Percentiles rank a stretch among this genome's conserved stretches.
Conservation (phyloP, 37 sponge, comb jelly and placozoan genomes). For the Cliona cf. orientalis region DNA sequence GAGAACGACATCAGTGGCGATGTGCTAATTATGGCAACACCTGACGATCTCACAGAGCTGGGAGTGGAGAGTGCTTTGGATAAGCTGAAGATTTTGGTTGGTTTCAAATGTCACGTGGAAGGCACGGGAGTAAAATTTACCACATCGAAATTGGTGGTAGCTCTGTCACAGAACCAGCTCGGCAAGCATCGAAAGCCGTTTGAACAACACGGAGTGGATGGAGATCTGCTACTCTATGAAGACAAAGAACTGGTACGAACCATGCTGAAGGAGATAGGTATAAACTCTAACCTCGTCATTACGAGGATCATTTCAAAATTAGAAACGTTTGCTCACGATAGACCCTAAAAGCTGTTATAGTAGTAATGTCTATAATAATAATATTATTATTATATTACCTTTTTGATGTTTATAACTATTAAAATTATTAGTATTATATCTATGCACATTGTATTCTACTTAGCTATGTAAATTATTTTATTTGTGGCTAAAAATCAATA, state of each 20-base stretch:
- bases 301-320: constrained; percentile 29
- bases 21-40: constrained; percentile 34
- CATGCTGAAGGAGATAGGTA: constrained; percentile 57
- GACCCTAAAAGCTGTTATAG: too few relatives aligned
- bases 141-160: background rate
- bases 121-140: background rate
- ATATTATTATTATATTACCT: too few relatives aligned
- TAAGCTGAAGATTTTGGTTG: constrained; percentile 33
- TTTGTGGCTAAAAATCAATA: too few relatives aligned
- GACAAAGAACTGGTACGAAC: constrained; percentile 30
- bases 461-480: too few relatives aligned
- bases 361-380: too few relatives aligned
- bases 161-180: constrained; percentile 30
- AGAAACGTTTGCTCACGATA: background rate
- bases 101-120: constrained; percentile 1
- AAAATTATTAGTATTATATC: too few relatives aligned
- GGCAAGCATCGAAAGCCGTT: constrained; percentile 12
- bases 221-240: constrained; percentile 35
- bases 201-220: constrained; percentile 23
- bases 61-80: constrained; percentile 52
- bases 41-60: constrained; percentile 35
- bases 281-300: constrained; percentile 8
- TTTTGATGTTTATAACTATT: too few relatives aligned
- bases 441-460: too few relatives aligned
- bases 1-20: constrained; percentile 63